Evolutionary conservation across 2,888 invertebrate genomes (phyloP), one percentile per base, ranked within the genome.

Genomic region (Nudaria mundana): DNA sequence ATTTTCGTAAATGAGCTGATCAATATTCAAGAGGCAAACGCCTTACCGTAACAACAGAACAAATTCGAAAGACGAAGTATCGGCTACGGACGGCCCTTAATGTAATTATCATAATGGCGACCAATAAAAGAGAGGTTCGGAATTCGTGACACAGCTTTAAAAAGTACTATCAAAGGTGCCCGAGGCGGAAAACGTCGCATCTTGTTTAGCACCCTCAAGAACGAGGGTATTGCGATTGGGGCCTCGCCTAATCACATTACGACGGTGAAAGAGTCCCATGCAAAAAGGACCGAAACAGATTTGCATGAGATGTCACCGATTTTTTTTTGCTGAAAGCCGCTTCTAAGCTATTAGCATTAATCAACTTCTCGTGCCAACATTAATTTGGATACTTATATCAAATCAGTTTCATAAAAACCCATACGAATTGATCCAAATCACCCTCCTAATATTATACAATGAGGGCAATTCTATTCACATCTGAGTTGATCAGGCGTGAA

Each of bases 21-120:
- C 77, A 81, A 82, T 87, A 88, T 87, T 87, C 87, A 80, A 76
- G 72, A 63, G 72, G 80, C 81, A 81, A 72, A 76, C 76, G 76
- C 74, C 76, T 77, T 74, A 76, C 71, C 74, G 79, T 80, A 81
- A 81, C 84, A 85, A 84, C 81, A 79, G 83, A 81, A 83, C 84
- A 81, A 87, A 86, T 86, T 85, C 79, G 70, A 71, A 81, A 85
- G 83, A 85, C 83, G 81, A 73, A 86, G 81, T 81, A 85, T 85
- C 81, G 84, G 75, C 78, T 71, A 67, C 78, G 77, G 73, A 70
- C 81, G 71, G 71, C 69, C 82, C 81, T 80, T 85, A 86, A 87
- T 77, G 80, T 80, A 86, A 88, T 87, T 87, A 86, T 83, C 84
- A 85, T 86, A 87, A 88, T 87, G 82, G 78, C 78, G 78, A 80